Percentiles rank a stretch among this genome's conserved stretches.
Evolutionary conservation across 2,888 invertebrate species (phyloP).

Genomic region (Megaustenia siamemsis): DNA sequence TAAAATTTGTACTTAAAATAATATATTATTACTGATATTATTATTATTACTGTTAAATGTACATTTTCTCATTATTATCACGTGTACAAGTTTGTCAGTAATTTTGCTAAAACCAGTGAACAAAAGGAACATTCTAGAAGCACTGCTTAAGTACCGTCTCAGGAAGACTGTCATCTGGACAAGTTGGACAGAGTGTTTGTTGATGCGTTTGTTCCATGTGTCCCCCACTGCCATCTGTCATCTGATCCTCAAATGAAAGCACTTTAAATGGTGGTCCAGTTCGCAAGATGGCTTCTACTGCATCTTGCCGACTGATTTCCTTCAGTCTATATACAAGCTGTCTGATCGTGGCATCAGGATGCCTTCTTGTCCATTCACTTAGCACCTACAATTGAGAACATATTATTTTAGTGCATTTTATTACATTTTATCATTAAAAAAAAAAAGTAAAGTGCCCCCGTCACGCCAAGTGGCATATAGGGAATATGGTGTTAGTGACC

Average conservation of each 20-base stretch:
- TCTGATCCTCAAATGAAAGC: slow-evolving; percentile 70
- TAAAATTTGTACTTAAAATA: background rate
- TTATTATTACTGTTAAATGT: background rate
- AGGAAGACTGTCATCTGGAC: slow-evolving; percentile 65
- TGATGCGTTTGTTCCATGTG: slow-evolving; percentile 69
- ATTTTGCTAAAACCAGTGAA: background rate
- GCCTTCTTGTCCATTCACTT: slow-evolving; percentile 81
- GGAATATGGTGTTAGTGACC: too few relatives aligned
- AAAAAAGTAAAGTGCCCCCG: too few relatives aligned
- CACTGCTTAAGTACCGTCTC: background rate
- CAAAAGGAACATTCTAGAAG: background rate
- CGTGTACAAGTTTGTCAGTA: background rate
- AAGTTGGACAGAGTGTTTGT: slow-evolving; percentile 74
- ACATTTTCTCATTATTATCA: background rate
- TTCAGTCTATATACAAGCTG: slow-evolving; percentile 83
- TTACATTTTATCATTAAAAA: too few relatives aligned
- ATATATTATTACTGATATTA: background rate
- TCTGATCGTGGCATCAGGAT: slow-evolving; percentile 81
- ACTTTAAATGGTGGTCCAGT: slow-evolving; percentile 76
- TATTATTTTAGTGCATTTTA: too few relatives aligned
- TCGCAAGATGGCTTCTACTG: slow-evolving; percentile 83
- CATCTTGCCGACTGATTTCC: slow-evolving; percentile 84
- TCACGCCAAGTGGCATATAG: too few relatives aligned
- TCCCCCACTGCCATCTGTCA: slow-evolving; percentile 69
- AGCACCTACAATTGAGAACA: slow-evolving; percentile 81